These are phyloP conservation scores for Cinara cedri DNA, from an alignment of 2,888 invertebrate species.

Conservation along the genomic window DNA sequence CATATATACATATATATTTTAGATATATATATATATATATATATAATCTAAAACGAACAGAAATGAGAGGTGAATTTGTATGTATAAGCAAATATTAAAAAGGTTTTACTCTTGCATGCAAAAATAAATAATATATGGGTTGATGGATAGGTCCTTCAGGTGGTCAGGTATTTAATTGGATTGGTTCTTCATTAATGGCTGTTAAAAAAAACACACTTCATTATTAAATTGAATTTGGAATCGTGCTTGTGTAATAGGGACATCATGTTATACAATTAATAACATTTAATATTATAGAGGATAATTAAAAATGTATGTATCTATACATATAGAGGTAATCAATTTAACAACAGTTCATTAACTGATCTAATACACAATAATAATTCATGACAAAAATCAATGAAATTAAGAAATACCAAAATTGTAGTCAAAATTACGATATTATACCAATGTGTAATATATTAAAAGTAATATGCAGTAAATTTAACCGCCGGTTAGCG, in stretches of 20 bases:
- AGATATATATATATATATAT: background rate
- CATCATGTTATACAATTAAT: conserved; percentile 3
- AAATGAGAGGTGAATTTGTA: conserved; percentile 56
- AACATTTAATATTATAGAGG: background rate
- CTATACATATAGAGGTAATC: too few relatives aligned
- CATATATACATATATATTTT: background rate
- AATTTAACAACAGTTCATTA: too few relatives aligned
- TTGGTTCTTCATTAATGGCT: conserved; percentile 55
- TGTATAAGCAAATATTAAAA: conserved; percentile 56
- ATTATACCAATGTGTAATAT: too few relatives aligned
- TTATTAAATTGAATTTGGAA: conserved; percentile 40
- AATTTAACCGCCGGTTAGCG: too few relatives aligned
- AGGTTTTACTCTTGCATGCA: conserved; percentile 57
- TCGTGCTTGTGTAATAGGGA: background rate
- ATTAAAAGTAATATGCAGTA: too few relatives aligned
- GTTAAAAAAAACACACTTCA: conserved; percentile 56
- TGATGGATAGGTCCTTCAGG: conserved; percentile 47
- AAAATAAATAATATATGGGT: conserved; percentile 42
- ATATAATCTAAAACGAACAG: conserved; percentile 47
- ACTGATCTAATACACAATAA: too few relatives aligned
- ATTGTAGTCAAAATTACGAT: too few relatives aligned
- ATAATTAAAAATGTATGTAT: background rate
- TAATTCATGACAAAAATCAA: too few relatives aligned
- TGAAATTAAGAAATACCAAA: too few relatives aligned
- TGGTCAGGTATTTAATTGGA: conserved; percentile 55